Conservation (phyloP, 2,888 invertebrate genomes). For the Drosophila subsilvestris region DNA sequence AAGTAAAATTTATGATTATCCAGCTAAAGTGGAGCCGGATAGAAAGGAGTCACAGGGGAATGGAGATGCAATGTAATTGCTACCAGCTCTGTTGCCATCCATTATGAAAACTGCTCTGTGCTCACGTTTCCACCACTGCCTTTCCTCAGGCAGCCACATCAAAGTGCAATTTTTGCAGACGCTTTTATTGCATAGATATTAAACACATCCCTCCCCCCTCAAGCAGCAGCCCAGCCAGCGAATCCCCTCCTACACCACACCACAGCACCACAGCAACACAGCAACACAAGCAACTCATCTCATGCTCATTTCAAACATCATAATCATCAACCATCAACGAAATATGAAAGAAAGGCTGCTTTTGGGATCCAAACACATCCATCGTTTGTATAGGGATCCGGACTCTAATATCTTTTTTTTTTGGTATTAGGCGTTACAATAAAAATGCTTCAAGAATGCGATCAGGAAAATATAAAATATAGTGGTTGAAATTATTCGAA, state of each 20-base stretch:
- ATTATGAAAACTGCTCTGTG: neutral
- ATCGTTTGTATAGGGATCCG: too few species aligned
- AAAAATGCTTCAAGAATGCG: too few species aligned
- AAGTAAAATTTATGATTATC: slow-evolving; percentile 45
- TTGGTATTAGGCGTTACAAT: too few species aligned
- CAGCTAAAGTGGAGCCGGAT: slow-evolving; percentile 13
- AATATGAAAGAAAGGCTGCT: too few species aligned
- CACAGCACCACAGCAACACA: neutral
- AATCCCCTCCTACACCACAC: neutral
- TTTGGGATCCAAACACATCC: too few species aligned
- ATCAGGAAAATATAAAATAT: too few species aligned
- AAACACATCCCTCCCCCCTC: slow-evolving; percentile 33
- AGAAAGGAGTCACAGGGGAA: slow-evolving; percentile 5
- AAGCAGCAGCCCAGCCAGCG: neutral
- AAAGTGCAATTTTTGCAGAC: slow-evolving; percentile 67
- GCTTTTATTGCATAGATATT: slow-evolving; percentile 73
- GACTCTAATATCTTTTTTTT: too few species aligned
- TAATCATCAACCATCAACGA: neutral
- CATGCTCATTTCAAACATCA: slow-evolving; percentile 14
- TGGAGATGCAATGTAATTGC: slow-evolving; percentile 43
- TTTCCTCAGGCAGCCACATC: slow-evolving; percentile 46
- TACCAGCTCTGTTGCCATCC: slow-evolving; percentile 15
- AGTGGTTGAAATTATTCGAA: too few species aligned
- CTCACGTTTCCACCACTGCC: neutral
- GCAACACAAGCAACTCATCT: slow-evolving; percentile 5